A percentile compares a stretch with the other conserved stretches of the same genome.
These are phyloP conservation scores for Ericerus pela DNA, from an alignment of 1,140 invertebrate species.

Conservation along the genomic window DNA sequence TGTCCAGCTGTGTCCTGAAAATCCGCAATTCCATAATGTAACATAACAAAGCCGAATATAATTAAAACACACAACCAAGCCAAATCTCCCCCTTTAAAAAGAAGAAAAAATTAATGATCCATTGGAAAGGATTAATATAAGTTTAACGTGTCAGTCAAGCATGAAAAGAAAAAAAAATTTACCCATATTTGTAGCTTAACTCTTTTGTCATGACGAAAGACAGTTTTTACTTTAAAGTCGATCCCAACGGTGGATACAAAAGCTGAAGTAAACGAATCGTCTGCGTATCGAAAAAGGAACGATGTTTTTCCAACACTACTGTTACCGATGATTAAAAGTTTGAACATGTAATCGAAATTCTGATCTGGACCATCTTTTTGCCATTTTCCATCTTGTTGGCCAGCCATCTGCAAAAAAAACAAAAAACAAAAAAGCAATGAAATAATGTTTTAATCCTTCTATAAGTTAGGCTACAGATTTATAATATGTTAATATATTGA, in stretches of 20 bases:
- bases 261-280: conserved; percentile 98
- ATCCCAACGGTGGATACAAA: conserved; percentile 99
- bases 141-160: neutral
- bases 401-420: conserved; percentile 49
- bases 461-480: too few species aligned
- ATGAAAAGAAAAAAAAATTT: too few species aligned
- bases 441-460: too few species aligned
- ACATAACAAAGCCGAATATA: neutral
- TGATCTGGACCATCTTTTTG: conserved; percentile 98
- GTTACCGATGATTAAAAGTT: conserved; percentile 97
- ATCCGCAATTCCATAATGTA: neutral
- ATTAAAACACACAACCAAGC: neutral
- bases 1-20: conserved; percentile 95
- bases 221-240: conserved; percentile 99
- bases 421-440: too few species aligned
- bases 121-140: neutral
- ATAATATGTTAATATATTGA: too few species aligned
- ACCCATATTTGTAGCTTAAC: conserved; percentile 93
- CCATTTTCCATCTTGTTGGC: conserved; percentile 68
- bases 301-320: conserved; percentile 98
- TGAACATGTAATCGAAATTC: conserved; percentile 99
- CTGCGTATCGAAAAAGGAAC: conserved; percentile 97
- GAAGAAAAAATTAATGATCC: neutral
- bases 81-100: neutral
- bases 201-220: conserved; percentile 89